Percentiles rank a stretch among this genome's conserved stretches.
Evolutionary conservation across 2,113 vertebrate species (phyloP).

Genomic region (Percina caprodes): DNA sequence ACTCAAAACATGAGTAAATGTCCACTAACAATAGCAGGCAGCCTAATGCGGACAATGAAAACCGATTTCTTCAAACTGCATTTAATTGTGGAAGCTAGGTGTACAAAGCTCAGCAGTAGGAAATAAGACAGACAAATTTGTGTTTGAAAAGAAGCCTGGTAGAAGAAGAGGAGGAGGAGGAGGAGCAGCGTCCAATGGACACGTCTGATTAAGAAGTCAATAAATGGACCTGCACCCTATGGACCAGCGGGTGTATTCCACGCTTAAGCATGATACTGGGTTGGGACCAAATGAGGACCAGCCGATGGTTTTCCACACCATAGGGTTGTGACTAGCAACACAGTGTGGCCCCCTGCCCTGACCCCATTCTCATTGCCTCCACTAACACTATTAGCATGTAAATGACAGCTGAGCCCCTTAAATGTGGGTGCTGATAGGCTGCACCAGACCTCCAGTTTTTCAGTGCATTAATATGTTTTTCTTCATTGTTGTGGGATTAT

Average conservation of each 20-base stretch:
- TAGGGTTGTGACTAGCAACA: neutral
- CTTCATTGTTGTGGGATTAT: constrained; percentile 75
- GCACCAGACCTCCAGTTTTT: constrained; percentile 54
- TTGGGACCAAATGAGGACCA: constrained; percentile 68
- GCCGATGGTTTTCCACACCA: constrained; percentile 71
- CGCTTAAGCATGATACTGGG: no score
- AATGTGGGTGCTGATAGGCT: constrained; percentile 57
- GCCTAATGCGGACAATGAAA: constrained; percentile 1
- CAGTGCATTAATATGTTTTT: constrained; percentile 65
- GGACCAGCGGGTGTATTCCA: no score
- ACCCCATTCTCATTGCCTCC: constrained; percentile 39
- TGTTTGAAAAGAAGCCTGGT: constrained; percentile 45
- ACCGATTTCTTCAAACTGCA: constrained; percentile 2
- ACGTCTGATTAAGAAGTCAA: constrained; percentile 58
- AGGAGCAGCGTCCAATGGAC: constrained; percentile 44
- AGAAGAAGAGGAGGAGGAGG: constrained; percentile 3
- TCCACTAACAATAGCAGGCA: constrained; percentile 1
- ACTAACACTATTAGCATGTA: constrained; percentile 77
- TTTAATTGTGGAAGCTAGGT: constrained; percentile 22
- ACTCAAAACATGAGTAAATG: neutral
- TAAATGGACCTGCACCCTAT: constrained; percentile 54
- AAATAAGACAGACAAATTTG: constrained; percentile 53
- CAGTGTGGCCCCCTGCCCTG: constrained; percentile 28
- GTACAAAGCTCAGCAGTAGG: constrained; percentile 30
- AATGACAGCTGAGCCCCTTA: constrained; percentile 68